A percentile compares a stretch with the other conserved stretches of the same genome.
Evolutionary conservation across 2,888 invertebrate species (phyloP).

Genomic region (Eudemis profundana): DNA sequence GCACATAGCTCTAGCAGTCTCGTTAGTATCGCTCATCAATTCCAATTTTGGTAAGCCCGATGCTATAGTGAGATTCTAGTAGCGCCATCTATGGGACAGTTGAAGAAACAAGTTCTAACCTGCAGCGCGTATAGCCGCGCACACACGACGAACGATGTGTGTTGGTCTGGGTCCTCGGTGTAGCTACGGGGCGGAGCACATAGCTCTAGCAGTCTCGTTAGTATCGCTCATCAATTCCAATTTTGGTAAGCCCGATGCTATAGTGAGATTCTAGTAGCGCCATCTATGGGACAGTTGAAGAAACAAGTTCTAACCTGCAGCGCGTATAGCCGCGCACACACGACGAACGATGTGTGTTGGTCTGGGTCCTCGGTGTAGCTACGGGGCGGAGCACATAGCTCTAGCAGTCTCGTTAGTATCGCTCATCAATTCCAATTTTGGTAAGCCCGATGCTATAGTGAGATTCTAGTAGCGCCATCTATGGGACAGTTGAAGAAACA

Average conservation of each 20-base stretch:
- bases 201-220: conserved; percentile 87
- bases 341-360: conserved; percentile 82
- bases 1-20: conserved; percentile 86
- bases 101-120: conserved; percentile 56
- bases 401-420: conserved; percentile 88
- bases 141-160: conserved; percentile 86
- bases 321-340: conserved; percentile 89
- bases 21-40: conserved; percentile 87
- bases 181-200: conserved; percentile 73
- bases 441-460: no score
- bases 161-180: conserved; percentile 59
- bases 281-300: no score
- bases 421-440: no score
- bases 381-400: conserved; percentile 64
- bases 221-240: no score
- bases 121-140: conserved; percentile 90
- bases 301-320: no score
- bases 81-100: no score
- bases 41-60: no score
- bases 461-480: no score
- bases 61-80: no score
- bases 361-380: conserved; percentile 70
- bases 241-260: no score
- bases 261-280: no score
- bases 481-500: no score